phyloP scores from a whole-genome alignment of 2,797 vertebrate genomes.

The Cheirogaleus major region DNA sequence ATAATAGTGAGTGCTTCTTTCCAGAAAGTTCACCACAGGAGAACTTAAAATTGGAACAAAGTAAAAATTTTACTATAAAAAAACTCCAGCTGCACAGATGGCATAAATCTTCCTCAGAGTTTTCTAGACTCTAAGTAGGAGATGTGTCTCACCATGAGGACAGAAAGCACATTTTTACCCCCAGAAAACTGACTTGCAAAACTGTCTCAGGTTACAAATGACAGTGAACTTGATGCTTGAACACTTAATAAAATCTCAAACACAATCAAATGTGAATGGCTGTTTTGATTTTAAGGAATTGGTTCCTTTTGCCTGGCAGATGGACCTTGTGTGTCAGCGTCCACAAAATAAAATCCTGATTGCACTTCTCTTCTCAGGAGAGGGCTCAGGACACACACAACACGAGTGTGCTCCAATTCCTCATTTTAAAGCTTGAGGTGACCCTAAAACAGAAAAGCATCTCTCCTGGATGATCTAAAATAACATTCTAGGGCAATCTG shows the following conservation, averaged over 20 bases:
- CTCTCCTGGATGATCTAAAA: neutral
- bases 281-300: neutral
- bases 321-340: neutral
- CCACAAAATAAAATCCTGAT: neutral
- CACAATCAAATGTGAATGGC: neutral
- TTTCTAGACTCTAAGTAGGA: neutral
- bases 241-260: neutral
- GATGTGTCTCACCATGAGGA: neutral
- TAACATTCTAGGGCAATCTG: neutral
- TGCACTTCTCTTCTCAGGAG: neutral
- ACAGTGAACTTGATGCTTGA: neutral
- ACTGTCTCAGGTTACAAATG: neutral
- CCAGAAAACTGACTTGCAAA: neutral
- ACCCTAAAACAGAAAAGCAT: neutral
- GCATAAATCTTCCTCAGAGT: neutral
- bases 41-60: constrained; percentile 30
- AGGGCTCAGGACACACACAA: neutral
- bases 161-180: neutral
- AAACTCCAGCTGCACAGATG: neutral
- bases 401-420: neutral
- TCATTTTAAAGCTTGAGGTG: too few species aligned
- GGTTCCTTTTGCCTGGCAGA: neutral
- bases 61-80: constrained; percentile 30
- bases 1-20: neutral
- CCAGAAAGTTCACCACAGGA: neutral